phyloP scores from a whole-genome alignment of 2,113 vertebrate species.

The Irena cyanogastra region DNA sequence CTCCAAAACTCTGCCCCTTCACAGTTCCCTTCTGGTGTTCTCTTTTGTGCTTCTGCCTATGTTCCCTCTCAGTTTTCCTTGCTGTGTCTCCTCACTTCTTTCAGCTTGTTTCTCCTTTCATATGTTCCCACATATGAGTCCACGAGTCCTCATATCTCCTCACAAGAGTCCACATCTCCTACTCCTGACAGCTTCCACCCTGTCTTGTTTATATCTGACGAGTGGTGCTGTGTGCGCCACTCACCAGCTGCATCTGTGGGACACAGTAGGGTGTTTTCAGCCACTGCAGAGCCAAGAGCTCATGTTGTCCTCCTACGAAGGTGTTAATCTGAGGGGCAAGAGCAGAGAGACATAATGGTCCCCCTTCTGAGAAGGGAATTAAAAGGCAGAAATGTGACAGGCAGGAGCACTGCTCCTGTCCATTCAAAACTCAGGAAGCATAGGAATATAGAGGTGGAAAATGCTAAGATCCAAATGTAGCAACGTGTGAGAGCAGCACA shows the following conservation, averaged over 20 bases:
- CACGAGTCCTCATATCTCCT: background rate
- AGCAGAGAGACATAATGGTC: background rate
- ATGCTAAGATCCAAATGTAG: background rate
- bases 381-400: background rate
- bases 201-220: background rate
- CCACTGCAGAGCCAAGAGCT: background rate
- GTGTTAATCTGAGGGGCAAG: background rate
- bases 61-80: background rate
- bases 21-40: background rate
- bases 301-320: background rate
- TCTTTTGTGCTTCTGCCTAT: background rate
- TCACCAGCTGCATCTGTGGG: background rate
- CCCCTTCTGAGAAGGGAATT: background rate
- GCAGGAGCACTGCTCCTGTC: background rate
- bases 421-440: background rate
- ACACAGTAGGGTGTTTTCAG: background rate
- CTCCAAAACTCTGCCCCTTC: background rate
- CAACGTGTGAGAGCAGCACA: background rate
- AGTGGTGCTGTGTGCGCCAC: background rate
- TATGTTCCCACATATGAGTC: background rate
- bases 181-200: background rate
- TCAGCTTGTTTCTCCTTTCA: background rate
- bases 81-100: background rate
- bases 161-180: background rate
- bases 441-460: background rate